These are phyloP conservation scores for Tamandua tetradactyla DNA, from an alignment of 2,797 vertebrate species.

Conservation along the genomic window DNA sequence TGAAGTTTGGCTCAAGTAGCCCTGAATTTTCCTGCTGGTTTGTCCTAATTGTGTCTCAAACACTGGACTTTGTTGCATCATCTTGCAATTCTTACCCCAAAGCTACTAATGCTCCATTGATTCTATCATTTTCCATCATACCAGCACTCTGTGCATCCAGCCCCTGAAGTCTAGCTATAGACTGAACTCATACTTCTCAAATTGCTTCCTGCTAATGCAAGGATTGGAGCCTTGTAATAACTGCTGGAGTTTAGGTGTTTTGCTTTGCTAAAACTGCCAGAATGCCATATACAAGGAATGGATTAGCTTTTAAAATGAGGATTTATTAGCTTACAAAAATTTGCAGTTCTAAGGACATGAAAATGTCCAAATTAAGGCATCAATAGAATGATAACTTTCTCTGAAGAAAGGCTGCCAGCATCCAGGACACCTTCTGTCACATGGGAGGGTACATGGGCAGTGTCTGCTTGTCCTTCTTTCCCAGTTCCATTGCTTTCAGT, in stretches of 20 bases:
- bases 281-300: too few species aligned
- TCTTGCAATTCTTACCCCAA: background rate
- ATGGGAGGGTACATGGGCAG: too few species aligned
- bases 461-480: too few species aligned
- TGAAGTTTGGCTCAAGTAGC: constrained; percentile 27
- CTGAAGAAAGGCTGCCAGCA: too few species aligned
- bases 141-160: background rate
- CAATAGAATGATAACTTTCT: too few species aligned
- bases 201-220: background rate
- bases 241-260: background rate
- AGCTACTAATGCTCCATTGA: background rate
- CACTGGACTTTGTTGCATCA: background rate
- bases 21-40: constrained; percentile 5
- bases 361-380: too few species aligned
- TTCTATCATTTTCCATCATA: constrained; percentile 1
- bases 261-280: too few species aligned
- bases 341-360: too few species aligned
- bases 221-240: background rate
- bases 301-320: too few species aligned
- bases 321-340: too few species aligned
- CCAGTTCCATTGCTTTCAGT: too few species aligned
- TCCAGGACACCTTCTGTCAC: too few species aligned
- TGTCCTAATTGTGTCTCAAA: constrained; percentile 26
- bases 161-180: background rate
- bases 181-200: background rate